Conservation (phyloP, 2,113 vertebrate species). For the Myrmecophaga tridactyla region DNA sequence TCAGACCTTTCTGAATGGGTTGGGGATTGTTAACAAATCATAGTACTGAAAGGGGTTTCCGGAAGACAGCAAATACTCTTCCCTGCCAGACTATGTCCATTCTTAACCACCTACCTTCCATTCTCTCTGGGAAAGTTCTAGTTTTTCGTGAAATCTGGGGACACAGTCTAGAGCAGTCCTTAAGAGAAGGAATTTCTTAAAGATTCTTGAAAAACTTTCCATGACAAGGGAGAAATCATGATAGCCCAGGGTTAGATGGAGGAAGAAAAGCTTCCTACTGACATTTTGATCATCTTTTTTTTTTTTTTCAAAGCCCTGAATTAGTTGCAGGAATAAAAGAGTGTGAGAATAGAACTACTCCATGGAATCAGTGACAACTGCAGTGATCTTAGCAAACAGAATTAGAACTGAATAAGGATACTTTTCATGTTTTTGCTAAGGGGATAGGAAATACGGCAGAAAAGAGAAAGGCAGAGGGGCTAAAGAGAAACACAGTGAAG, state of each 20-base stretch:
- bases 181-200: background rate
- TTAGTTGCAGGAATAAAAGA: background rate
- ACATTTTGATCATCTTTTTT: background rate
- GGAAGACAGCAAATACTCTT: background rate
- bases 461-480: background rate
- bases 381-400: background rate
- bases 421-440: background rate
- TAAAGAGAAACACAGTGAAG: background rate
- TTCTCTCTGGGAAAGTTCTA: background rate
- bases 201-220: background rate
- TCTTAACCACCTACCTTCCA: background rate
- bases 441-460: background rate
- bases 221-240: background rate
- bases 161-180: background rate
- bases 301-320: conserved; percentile 21
- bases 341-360: background rate
- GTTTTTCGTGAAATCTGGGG: background rate
- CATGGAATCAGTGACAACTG: background rate
- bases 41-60: background rate
- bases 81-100: background rate
- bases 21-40: background rate
- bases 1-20: background rate
- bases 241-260: background rate
- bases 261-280: background rate
- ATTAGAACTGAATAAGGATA: background rate